Percentiles rank a stretch among this genome's conserved stretches.
These are phyloP conservation scores for Tetraodon nigroviridis DNA, from an alignment of 2,113 vertebrate species.

Conservation along the genomic window DNA sequence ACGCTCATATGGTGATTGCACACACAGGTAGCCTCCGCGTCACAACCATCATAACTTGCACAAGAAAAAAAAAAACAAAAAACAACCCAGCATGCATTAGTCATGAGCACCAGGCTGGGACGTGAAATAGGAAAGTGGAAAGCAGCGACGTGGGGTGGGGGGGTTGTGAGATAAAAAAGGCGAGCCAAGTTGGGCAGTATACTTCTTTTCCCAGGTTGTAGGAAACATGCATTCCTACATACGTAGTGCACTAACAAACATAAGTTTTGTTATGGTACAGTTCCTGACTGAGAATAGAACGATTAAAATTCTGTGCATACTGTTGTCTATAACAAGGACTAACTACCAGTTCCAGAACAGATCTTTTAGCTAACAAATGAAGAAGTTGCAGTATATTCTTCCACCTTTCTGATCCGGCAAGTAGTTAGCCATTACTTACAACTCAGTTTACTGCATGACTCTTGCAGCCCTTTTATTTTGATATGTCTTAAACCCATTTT, in stretches of 20 bases:
- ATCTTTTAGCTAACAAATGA: not conserved
- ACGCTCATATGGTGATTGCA: slow-evolving; percentile 4
- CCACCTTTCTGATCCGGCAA: not conserved
- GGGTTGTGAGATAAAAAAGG: slow-evolving; percentile 9
- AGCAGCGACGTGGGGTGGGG: slow-evolving; percentile 3
- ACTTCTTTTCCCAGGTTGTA: not conserved
- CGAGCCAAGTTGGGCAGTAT: not conserved
- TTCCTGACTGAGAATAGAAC: no score
- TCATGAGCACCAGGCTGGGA: slow-evolving; percentile 35
- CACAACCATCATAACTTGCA: no score
- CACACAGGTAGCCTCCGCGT: not conserved
- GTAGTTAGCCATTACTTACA: not conserved
- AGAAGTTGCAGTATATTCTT: not conserved
- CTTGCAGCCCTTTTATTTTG: slow-evolving; percentile 2
- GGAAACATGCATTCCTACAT: not conserved
- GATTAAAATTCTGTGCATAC: no score
- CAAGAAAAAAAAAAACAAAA: slow-evolving; percentile 20
- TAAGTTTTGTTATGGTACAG: not conserved
- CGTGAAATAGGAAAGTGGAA: slow-evolving; percentile 28
- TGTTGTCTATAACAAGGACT: no score
- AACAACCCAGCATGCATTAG: slow-evolving; percentile 49
- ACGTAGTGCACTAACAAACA: not conserved
- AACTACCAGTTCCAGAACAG: no score
- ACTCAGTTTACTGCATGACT: not conserved
- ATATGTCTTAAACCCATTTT: slow-evolving; percentile 1